Conservation (phyloP, 2,113 vertebrate genomes). For the Triplophysa dalaica region DNA sequence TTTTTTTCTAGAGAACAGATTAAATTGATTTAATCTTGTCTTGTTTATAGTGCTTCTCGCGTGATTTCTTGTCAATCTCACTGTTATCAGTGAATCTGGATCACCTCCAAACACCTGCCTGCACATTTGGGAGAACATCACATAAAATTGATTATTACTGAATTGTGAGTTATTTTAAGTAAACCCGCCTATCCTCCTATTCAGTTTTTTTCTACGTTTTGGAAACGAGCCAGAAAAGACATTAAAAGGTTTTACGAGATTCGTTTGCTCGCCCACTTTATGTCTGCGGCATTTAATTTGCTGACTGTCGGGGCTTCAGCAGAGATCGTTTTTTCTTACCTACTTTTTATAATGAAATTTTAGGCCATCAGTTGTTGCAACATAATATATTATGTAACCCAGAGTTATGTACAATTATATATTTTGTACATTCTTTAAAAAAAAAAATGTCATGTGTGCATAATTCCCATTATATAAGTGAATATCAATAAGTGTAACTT, state of each 20-base stretch:
- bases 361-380: neutral
- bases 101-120: slow-evolving; percentile 5
- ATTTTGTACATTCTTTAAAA: no score
- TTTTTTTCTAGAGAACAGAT: neutral
- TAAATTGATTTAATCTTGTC: neutral
- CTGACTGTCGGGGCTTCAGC: neutral
- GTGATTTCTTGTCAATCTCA: neutral
- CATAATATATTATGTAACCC: neutral
- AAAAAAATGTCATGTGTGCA: neutral
- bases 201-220: neutral
- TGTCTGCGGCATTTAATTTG: slow-evolving; percentile 17
- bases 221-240: slow-evolving; percentile 8
- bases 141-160: neutral
- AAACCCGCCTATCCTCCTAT: neutral
- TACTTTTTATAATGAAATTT: neutral
- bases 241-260: slow-evolving; percentile 7
- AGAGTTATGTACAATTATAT: neutral
- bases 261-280: slow-evolving; percentile 24
- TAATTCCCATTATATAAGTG: neutral
- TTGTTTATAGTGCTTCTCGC: neutral
- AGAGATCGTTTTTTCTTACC: neutral
- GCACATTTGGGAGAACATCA: neutral
- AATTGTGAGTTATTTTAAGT: neutral
- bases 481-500: no score
- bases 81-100: neutral